Conservation (phyloP, 1,140 invertebrate species). For the Lasaia peninsularis region DNA sequence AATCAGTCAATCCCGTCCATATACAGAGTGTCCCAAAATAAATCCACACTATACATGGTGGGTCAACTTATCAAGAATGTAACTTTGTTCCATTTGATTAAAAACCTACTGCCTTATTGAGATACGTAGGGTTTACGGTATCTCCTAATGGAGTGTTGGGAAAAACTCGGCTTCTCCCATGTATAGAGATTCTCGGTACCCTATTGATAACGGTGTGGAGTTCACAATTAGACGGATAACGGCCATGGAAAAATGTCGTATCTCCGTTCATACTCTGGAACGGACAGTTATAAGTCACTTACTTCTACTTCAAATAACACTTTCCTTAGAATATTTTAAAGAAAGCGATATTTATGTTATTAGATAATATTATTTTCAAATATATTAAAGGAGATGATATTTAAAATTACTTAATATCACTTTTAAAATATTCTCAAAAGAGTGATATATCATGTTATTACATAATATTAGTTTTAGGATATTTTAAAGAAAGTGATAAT, state of each 20-base stretch:
- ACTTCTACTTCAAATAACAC: too few relatives aligned
- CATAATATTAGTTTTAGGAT: too few relatives aligned
- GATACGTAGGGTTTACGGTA: constrained; percentile 22
- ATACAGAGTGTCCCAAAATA: constrained; percentile 1
- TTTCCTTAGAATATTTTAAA: neutral
- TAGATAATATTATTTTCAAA: too few relatives aligned
- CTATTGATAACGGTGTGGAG: constrained; percentile 24
- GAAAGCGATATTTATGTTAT: neutral
- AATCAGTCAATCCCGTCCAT: neutral
- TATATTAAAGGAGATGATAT: too few relatives aligned
- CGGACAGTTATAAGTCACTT: neutral
- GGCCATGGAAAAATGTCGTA: constrained; percentile 16
- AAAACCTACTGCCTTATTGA: constrained; percentile 24
- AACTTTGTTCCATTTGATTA: constrained; percentile 24
- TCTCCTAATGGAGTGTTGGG: constrained; percentile 9
- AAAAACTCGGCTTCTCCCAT: constrained; percentile 23
- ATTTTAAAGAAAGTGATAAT: too few relatives aligned
- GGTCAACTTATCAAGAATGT: neutral
- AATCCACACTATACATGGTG: neutral
- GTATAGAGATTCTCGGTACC: constrained; percentile 24
- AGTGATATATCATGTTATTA: too few relatives aligned
- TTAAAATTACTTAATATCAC: too few relatives aligned
- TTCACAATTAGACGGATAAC: constrained; percentile 21
- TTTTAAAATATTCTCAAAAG: too few relatives aligned
- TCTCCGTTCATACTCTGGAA: neutral